phyloP scores from a whole-genome alignment of 2,888 invertebrate genomes.

The Acronicta leporina region DNA sequence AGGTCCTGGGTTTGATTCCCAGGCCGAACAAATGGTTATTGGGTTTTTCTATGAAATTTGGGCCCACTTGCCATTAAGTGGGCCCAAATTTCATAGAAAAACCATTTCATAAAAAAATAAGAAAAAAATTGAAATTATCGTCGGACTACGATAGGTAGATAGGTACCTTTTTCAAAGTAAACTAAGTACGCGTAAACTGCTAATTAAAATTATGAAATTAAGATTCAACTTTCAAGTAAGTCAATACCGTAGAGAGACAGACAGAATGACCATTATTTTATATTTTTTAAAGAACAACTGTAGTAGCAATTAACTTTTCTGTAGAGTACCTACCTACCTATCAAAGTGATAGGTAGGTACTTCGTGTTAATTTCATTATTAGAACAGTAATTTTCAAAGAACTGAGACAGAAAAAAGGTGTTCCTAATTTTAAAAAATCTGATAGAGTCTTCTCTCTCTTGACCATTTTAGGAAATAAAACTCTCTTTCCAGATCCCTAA shows the following conservation, averaged over 20 bases:
- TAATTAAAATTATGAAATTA: conserved; percentile 15
- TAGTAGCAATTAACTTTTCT: conserved; percentile 19
- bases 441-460: conserved; percentile 4
- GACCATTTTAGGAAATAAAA: not conserved
- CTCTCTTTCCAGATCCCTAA: too few species aligned
- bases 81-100: too few species aligned
- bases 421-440: not conserved
- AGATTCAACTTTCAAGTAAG: conserved; percentile 8
- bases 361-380: conserved; percentile 29
- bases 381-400: conserved; percentile 9
- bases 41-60: too few species aligned
- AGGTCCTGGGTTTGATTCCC: too few species aligned
- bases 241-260: not conserved
- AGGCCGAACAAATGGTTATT: too few species aligned
- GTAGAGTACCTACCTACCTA: too few species aligned
- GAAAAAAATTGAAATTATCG: too few species aligned
- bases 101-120: too few species aligned
- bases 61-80: too few species aligned
- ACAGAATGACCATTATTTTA: conserved; percentile 7
- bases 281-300: conserved; percentile 9
- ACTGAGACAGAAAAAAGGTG: conserved; percentile 15
- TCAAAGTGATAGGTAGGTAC: conserved; percentile 1
- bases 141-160: not conserved
- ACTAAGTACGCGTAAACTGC: conserved; percentile 9
- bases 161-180: conserved; percentile 12